Conservation (phyloP, 2,113 vertebrate species). For the Aptenodytes forsteri region DNA sequence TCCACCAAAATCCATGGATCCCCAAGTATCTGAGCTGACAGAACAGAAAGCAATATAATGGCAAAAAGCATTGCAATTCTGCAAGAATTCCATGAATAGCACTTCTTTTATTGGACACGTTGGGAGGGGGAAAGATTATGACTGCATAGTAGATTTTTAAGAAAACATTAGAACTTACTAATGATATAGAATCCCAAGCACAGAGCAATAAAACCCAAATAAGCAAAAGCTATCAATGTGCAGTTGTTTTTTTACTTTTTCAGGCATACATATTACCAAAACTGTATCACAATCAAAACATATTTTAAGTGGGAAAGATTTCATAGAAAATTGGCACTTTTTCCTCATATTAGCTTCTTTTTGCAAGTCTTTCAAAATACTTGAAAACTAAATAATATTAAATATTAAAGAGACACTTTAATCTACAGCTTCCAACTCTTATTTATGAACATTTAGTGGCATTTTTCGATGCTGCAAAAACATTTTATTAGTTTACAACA, state of each 20-base stretch:
- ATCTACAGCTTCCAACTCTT: not conserved
- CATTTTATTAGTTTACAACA: not conserved
- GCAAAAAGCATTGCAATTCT: not conserved
- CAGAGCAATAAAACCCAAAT: not conserved
- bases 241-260: not conserved
- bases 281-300: not conserved
- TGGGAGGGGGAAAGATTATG: rapidly evolving
- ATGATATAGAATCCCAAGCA: not conserved
- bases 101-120: not conserved
- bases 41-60: not conserved
- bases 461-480: not conserved
- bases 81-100: not conserved
- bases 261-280: not conserved
- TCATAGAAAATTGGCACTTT: not conserved
- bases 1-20: not conserved
- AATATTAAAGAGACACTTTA: not conserved
- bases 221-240: not conserved
- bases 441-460: not conserved
- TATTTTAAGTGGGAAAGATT: not conserved
- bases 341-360: not conserved
- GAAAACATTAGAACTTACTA: not conserved
- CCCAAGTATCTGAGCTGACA: not conserved
- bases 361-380: not conserved
- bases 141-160: not conserved
- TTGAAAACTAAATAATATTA: not conserved